phyloP scores from a whole-genome alignment of 2,797 vertebrate species.

The Dendrocincla tyrannina region DNA sequence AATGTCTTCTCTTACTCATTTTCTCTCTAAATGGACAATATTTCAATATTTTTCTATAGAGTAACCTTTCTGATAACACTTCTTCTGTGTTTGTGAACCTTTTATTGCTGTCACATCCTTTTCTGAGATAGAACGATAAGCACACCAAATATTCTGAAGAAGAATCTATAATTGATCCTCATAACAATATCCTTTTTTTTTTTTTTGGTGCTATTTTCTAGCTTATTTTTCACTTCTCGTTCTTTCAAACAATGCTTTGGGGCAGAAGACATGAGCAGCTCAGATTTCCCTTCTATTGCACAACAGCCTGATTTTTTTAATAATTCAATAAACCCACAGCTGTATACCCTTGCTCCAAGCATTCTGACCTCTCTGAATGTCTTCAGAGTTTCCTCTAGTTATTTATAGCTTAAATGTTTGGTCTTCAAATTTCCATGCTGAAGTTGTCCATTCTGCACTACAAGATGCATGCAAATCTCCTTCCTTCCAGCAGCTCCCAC shows the following conservation, averaged over 20 bases:
- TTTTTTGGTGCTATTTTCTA: not conserved
- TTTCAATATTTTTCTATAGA: conserved; percentile 26
- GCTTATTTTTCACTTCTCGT: not conserved
- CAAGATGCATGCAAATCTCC: not conserved
- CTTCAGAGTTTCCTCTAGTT: not conserved
- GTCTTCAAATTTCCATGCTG: not conserved
- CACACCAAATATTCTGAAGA: not conserved
- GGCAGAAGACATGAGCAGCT: not conserved
- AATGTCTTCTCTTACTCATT: not conserved
- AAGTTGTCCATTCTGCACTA: not conserved
- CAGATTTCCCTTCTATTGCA: not conserved
- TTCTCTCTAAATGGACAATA: conserved; percentile 20
- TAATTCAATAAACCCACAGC: not conserved
- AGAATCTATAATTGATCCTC: not conserved
- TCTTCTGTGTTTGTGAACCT: not conserved
- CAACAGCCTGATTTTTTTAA: not conserved
- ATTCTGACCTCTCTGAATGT: not conserved
- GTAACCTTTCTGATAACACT: not conserved
- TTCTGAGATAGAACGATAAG: not conserved
- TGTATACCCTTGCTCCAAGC: not conserved
- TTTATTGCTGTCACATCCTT: conserved; percentile 5
- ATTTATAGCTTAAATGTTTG: not conserved
- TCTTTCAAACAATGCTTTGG: not conserved
- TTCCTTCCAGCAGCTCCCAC: not conserved
- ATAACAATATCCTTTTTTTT: not conserved